Evolutionary conservation across 2,797 vertebrate genomes (phyloP), one percentile per base, ranked within the genome.

Genomic region (Cossypha heuglini): DNA sequence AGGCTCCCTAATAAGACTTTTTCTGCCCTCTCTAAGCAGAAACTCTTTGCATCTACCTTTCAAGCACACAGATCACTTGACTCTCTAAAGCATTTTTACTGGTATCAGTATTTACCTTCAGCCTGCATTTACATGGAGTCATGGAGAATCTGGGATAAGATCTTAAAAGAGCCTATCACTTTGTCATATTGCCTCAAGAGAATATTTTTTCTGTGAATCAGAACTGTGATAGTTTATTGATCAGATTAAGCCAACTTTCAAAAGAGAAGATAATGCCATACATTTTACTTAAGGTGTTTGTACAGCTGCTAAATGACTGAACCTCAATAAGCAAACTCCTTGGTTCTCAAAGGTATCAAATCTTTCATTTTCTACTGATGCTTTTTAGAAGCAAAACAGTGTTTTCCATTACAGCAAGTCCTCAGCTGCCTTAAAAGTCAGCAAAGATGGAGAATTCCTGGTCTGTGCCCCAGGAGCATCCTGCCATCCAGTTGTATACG

Each of bases 201-300:
- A 91, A 66, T 67, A 13, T 38, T 80, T 66, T 81, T 85, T 95
- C 74, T 35, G 29, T n/a, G 49, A 61, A 26, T 94, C 37, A 3
- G 71, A 83, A 82, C 54, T 58, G 68, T 72, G 25, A 81, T 90
- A 86, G 74, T 52, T 97, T 94, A 82, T 96, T 94, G 94, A 94
- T 96, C 64, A 91, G 87, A 88, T 35, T 58, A 54, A 87, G 25
- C 7, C 35, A 80, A 2, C 43, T 64, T 87, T 81, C 68, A 77
- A 67, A 88, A 46, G 18, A 95, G 40, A 72, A 89, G 59, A 79
- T 63, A 72, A 84, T 63, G n/a, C 57, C 61, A 48, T 81, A 59
- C 26, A 69, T 96, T 96, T 94, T 64, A 78, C 62, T 77, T 92
- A 64, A 0, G 9, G 25, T 90, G 22, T 54, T 85, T 71, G 42